Conservation (phyloP, 2,888 invertebrate species). For the Lasioglossum marginatum region DNA sequence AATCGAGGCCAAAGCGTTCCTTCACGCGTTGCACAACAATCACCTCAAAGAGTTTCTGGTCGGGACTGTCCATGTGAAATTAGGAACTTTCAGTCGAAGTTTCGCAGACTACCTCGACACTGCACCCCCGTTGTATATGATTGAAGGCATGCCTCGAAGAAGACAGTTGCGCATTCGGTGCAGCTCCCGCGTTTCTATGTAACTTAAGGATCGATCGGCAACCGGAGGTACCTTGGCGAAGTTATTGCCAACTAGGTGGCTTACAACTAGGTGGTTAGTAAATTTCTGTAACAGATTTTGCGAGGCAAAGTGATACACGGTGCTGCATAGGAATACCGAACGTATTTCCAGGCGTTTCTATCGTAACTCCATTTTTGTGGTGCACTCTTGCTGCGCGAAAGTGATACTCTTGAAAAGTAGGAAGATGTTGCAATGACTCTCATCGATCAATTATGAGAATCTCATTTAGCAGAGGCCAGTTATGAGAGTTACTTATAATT, state of each 20-base stretch:
- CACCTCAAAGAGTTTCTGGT: constrained; percentile 11
- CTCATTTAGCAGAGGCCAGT: too few species aligned
- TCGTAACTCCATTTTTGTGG: not conserved
- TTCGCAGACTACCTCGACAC: constrained; percentile 6
- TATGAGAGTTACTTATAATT: too few species aligned
- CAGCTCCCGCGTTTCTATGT: constrained; percentile 13
- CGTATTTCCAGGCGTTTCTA: not conserved
- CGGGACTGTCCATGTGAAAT: constrained; percentile 20
- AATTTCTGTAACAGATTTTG: constrained; percentile 9
- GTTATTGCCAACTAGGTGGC: constrained; percentile 10
- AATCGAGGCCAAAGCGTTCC: constrained; percentile 26
- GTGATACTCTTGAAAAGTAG: too few species aligned
- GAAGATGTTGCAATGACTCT: too few species aligned
- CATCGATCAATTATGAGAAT: too few species aligned
- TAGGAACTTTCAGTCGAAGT: constrained; percentile 16
- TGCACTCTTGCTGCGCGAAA: not conserved
- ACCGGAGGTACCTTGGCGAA: not conserved
- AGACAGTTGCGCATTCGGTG: not conserved
- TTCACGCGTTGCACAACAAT: constrained; percentile 13
- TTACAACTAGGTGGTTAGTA: not conserved
- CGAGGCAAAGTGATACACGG: not conserved
- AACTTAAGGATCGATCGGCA: constrained; percentile 24
- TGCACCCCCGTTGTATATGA: not conserved
- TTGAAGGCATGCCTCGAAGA: not conserved
- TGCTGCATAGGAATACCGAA: not conserved